Evolutionary conservation across 1,140 invertebrate genomes (phyloP).

Genomic region (Heliconius melpomene): DNA sequence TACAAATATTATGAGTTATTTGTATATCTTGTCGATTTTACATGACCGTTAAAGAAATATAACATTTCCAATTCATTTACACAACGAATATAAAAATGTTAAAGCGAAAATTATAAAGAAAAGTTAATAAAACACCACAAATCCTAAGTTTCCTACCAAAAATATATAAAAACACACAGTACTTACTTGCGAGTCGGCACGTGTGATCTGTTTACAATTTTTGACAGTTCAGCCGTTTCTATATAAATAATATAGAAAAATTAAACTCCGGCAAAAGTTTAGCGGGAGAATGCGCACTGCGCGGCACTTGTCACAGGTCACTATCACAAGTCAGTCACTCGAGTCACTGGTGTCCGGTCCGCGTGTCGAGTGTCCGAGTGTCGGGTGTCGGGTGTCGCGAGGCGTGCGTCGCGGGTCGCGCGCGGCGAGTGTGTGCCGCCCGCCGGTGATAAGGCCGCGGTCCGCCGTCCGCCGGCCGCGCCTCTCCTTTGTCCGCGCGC

Average conservation of each 20-base stretch:
- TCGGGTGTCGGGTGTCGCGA: constrained; percentile 38
- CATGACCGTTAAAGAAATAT: neutral
- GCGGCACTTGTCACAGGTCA: constrained; percentile 59
- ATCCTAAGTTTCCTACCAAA: neutral
- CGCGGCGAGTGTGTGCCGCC: constrained; percentile 68
- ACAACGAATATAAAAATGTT: neutral
- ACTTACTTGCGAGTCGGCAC: constrained; percentile 76
- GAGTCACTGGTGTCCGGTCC: constrained; percentile 1
- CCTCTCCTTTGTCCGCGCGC: constrained; percentile 74
- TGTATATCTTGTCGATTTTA: neutral
- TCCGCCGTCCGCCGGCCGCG: constrained; percentile 59
- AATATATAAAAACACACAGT: constrained; percentile 34
- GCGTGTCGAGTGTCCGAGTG: constrained; percentile 15
- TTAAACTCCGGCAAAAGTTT: constrained; percentile 45
- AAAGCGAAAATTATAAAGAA: neutral
- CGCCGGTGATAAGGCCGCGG: constrained; percentile 69
- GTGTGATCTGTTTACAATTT: constrained; percentile 75
- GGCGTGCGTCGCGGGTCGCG: constrained; percentile 65
- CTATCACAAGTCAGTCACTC: constrained; percentile 62
- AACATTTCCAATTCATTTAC: neutral
- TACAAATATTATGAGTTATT: neutral
- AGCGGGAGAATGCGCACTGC: constrained; percentile 55
- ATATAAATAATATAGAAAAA: constrained; percentile 47
- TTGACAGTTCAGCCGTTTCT: constrained; percentile 66
- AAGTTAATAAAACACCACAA: neutral